These are phyloP conservation scores for Anabas testudineus DNA, from an alignment of 2,797 vertebrate genomes.

Conservation along the genomic window DNA sequence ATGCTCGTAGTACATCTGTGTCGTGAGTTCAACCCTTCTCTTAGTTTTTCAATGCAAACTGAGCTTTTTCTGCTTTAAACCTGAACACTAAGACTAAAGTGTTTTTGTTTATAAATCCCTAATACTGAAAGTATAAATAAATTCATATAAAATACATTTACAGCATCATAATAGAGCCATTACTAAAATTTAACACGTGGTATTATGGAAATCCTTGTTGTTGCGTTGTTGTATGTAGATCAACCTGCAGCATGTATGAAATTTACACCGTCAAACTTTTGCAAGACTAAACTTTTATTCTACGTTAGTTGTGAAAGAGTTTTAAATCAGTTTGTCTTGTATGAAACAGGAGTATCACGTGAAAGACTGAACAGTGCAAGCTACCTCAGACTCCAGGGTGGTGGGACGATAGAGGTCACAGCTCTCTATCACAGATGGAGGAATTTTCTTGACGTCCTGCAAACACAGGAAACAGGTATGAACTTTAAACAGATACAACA, in stretches of 20 bases:
- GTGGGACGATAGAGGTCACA: constrained; percentile 62
- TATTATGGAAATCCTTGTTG: neutral
- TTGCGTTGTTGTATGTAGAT: neutral
- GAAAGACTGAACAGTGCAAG: constrained; percentile 1
- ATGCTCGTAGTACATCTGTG: neutral
- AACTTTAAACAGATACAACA: constrained; percentile 12
- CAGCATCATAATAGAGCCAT: too few relatives aligned
- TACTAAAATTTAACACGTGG: neutral
- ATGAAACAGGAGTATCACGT: constrained; percentile 7
- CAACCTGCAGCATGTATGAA: neutral
- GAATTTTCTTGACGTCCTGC: constrained; percentile 89
- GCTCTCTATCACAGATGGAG: constrained; percentile 87
- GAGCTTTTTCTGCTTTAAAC: neutral
- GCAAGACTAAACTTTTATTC: neutral
- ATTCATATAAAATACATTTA: neutral
- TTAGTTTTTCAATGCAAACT: neutral
- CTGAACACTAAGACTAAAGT: neutral
- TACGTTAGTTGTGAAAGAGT: neutral
- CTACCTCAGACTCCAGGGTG: constrained; percentile 85
- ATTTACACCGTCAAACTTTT: neutral
- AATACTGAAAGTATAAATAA: neutral
- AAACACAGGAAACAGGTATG: constrained; percentile 31
- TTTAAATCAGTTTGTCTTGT: neutral
- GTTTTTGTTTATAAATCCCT: neutral
- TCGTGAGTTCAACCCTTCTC: neutral